These are phyloP conservation scores for Butorides virescens DNA, from an alignment of 2,113 vertebrate species.

Conservation along the genomic window DNA sequence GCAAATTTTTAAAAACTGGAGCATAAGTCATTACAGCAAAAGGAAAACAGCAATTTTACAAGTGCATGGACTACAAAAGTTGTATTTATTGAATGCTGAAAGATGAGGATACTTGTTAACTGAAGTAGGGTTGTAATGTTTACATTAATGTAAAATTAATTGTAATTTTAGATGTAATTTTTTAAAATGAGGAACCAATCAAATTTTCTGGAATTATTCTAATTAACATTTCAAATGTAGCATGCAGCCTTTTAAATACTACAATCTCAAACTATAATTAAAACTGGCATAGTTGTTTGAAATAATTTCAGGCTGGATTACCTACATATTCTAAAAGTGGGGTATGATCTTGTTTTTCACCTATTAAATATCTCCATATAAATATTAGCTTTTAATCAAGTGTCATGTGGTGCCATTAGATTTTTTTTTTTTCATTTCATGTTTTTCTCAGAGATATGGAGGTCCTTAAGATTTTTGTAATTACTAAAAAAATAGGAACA, in stretches of 20 bases:
- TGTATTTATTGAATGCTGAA: not conserved
- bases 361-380: not conserved
- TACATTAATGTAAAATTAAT: not conserved
- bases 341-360: not conserved
- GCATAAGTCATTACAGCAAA: not conserved
- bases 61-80: not conserved
- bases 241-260: not conserved
- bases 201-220: not conserved
- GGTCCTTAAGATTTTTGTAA: not conserved
- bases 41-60: slow-evolving; percentile 14
- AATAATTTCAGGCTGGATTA: not conserved
- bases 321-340: not conserved
- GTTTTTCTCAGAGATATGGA: not conserved
- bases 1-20: not conserved
- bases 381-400: not conserved
- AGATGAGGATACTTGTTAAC: not conserved
- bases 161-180: not conserved
- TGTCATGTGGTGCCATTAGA: not conserved
- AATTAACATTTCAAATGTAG: not conserved
- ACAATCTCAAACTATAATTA: not conserved
- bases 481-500: not conserved
- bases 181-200: not conserved
- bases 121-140: not conserved
- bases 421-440: not conserved
- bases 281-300: not conserved